Base-by-base conservation (phyloP, 2,888 invertebrate species). In the Pyralis farinalis region DNA sequence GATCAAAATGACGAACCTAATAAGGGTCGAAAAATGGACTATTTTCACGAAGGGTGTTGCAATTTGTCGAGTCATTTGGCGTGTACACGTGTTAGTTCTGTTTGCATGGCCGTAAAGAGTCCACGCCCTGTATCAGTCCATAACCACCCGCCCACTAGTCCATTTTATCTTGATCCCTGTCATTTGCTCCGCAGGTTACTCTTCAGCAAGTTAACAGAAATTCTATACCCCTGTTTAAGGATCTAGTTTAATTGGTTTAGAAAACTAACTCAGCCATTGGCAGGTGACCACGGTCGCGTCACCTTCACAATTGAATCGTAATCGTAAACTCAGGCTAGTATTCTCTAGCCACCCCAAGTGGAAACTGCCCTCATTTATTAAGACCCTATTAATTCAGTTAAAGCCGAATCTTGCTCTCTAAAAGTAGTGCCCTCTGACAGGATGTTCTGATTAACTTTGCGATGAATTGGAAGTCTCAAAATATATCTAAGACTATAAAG, bases 31-130 rank as follows among this genome's bases (percentile, higher is more conserved):
- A 63, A 62, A 73, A 77, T 72, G 70, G 62, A 66, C 72, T 67
- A 73, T 78, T 69, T 62, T 55, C 47, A 51, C 69, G 59, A 58
- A 71, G 71, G 77, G 73, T 76, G 71, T 72, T 68, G 71, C 80
- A 78, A 84, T 85, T 85, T 83, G 74, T 67, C 65, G 73, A 64
- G 63, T 68, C 81, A 80, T 81, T 86, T 78, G 71, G 64, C 56
- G 63, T 60, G 69, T 67, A 65, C 72, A 73, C 75, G 72, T 72
- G 61, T 71, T 72, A 73, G 71, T 60, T 64, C 68, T 79, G 86
- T 86, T 86, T 83, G 82, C 80, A 75, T 77, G 78, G 58, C 69
- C 71, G 71, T 84, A 82, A 81, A 83, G 57, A 65, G 58, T 71
- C 74, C 85, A 81, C 86, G 70, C 85, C 86, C 81, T 74, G 56